Percentiles rank a stretch among this genome's conserved stretches.
Conservation (phyloP, 2,888 invertebrate genomes). For the Drosophila nigricruria region DNA sequence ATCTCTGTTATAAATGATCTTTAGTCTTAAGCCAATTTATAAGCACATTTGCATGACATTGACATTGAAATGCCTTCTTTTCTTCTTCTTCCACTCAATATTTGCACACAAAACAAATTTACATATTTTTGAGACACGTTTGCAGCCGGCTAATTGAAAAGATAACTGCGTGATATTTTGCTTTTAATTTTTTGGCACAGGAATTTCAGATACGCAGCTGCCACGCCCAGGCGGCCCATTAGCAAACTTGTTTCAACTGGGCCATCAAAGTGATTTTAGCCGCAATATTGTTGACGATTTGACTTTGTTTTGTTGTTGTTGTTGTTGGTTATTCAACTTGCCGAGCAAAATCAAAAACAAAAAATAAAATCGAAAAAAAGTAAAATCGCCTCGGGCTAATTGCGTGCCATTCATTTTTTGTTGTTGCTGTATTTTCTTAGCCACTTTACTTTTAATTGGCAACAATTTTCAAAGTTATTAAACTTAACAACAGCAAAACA, state of each 20-base stretch:
- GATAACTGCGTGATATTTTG: constrained; percentile 23
- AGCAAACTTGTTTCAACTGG: constrained; percentile 53
- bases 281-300: constrained; percentile 41
- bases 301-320: constrained; percentile 5
- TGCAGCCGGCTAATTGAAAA: constrained; percentile 44
- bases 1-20: not conserved
- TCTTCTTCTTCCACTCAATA: not conserved
- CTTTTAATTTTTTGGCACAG: constrained; percentile 47
- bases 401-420: constrained; percentile 70
- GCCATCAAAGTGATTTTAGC: constrained; percentile 50
- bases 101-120: constrained; percentile 27
- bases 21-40: constrained; percentile 24
- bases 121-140: constrained; percentile 13
- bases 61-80: constrained; percentile 69
- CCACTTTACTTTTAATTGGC: constrained; percentile 61
- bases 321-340: constrained; percentile 70
- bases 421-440: constrained; percentile 50
- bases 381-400: constrained; percentile 45
- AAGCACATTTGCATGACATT: constrained; percentile 61
- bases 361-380: constrained; percentile 13
- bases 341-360: constrained; percentile 15
- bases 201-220: constrained; percentile 56
- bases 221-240: constrained; percentile 47
- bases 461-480: constrained; percentile 72
- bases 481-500: constrained; percentile 60